Percentiles rank a stretch among this genome's conserved stretches.
Conservation (phyloP, 1,140 invertebrate species). For the Chymomyza costata region DNA sequence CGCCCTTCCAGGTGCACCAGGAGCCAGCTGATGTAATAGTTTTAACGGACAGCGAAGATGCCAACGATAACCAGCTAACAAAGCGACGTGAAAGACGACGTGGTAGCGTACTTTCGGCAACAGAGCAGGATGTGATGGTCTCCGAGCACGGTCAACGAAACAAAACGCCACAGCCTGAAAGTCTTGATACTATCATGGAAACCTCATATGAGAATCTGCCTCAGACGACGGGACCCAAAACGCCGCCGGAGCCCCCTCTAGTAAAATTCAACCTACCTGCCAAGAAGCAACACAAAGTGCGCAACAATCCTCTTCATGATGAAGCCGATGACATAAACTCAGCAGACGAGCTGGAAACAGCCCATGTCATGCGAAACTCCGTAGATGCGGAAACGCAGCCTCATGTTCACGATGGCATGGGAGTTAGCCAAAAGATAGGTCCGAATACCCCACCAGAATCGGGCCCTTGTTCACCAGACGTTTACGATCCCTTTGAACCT, state of each 20-base stretch:
- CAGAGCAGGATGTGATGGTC: slow-evolving; percentile 35
- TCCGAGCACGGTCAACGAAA: slow-evolving; percentile 48
- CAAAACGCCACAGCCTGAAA: slow-evolving; percentile 49
- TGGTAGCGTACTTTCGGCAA: slow-evolving; percentile 17
- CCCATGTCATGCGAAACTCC: slow-evolving; percentile 24
- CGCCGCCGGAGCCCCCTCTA: slow-evolving; percentile 82
- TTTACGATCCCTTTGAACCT: slow-evolving; percentile 91
- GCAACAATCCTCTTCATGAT: slow-evolving; percentile 81
- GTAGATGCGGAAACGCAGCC: slow-evolving; percentile 15
- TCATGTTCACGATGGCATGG: slow-evolving; percentile 17
- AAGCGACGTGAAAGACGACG: slow-evolving; percentile 25
- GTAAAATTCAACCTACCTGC: slow-evolving; percentile 81
- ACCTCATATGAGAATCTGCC: slow-evolving; percentile 58
- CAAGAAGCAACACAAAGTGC: slow-evolving; percentile 78
- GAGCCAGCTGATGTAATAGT: slow-evolving; percentile 88
- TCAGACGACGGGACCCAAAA: slow-evolving; percentile 80
- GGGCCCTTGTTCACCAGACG: slow-evolving; percentile 77
- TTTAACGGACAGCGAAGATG: slow-evolving; percentile 87
- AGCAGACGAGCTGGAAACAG: slow-evolving; percentile 49
- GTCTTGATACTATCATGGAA: slow-evolving; percentile 62
- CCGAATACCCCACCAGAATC: slow-evolving; percentile 75
- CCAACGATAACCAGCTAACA: slow-evolving; percentile 46
- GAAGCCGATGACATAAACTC: slow-evolving; percentile 75
- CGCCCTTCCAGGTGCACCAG: slow-evolving; percentile 87
- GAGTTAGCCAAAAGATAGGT: slow-evolving; percentile 63